A percentile compares a stretch with the other conserved stretches of the same genome.
phyloP scores from a whole-genome alignment of 2,113 vertebrate genomes.

The Saccopteryx bilineata region DNA sequence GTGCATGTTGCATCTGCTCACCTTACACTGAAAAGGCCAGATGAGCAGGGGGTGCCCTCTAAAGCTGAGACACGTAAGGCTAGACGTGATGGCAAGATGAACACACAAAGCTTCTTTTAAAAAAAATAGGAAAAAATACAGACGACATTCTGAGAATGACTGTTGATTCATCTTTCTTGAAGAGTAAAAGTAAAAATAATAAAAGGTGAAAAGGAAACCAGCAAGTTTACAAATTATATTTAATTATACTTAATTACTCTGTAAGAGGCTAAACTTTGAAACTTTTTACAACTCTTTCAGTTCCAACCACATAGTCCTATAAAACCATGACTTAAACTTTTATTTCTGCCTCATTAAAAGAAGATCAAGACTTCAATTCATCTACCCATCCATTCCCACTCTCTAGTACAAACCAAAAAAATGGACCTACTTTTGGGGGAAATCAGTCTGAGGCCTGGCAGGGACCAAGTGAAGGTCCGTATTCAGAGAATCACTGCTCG shows the following conservation, averaged over 20 bases:
- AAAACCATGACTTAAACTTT: not conserved
- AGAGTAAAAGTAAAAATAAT: not conserved
- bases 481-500: not conserved
- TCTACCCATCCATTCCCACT: not conserved
- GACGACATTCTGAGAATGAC: not conserved
- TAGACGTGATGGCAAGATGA: not conserved
- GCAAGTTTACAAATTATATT: constrained; percentile 5
- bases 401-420: not conserved
- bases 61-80: not conserved
- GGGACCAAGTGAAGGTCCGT: not conserved
- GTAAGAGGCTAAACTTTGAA: not conserved
- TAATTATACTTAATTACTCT: not conserved
- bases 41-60: not conserved
- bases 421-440: not conserved
- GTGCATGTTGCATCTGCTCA: not conserved
- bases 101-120: not conserved
- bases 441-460: not conserved
- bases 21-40: not conserved
- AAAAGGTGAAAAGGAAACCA: not conserved
- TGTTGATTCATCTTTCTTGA: not conserved
- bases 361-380: not conserved
- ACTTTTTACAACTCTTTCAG: not conserved
- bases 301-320: not conserved
- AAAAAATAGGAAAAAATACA: not conserved
- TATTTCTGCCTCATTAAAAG: not conserved